A percentile compares a stretch with the other conserved stretches of the same genome.
Conservation (phyloP, 2,113 vertebrate species). For the Gadus chalcogrammus region DNA sequence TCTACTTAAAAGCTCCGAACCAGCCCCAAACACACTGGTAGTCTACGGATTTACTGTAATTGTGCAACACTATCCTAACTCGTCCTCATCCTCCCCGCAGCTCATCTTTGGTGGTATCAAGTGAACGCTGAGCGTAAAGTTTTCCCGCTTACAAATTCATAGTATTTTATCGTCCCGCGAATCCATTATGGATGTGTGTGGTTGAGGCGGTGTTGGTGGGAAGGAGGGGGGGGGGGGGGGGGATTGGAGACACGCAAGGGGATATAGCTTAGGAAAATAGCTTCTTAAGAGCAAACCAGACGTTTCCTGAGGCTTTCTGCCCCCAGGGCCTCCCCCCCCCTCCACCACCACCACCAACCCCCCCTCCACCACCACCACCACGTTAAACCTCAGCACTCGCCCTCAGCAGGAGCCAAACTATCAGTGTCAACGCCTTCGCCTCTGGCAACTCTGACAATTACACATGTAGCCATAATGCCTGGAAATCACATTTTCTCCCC, state of each 20-base stretch:
- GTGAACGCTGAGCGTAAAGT: no score
- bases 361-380: conserved; percentile 60
- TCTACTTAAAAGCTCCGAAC: no score
- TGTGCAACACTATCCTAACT: no score
- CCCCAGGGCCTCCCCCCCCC: conserved; percentile 64
- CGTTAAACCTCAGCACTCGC: conserved; percentile 39
- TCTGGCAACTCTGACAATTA: conserved; percentile 49
- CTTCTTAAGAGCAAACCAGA: conserved; percentile 73
- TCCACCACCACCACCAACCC: conserved; percentile 63
- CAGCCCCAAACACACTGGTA: no score
- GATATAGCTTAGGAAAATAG: conserved; percentile 59
- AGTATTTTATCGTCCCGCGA: no score
- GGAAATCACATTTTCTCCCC: conserved; percentile 71
- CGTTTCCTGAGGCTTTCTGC: conserved; percentile 66
- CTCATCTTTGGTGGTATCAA: no score
- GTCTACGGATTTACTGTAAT: no score
- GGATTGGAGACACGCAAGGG: no score
- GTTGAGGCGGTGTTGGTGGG: not conserved
- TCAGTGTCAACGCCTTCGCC: conserved; percentile 46
- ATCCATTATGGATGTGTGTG: no score
- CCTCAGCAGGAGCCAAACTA: conserved; percentile 40
- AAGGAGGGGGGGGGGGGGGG: not conserved
- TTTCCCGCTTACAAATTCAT: no score
- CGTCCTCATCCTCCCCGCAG: no score
- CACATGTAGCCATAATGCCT: conserved; percentile 68